A percentile compares a stretch with the other conserved stretches of the same genome.
Conservation (phyloP, 2,113 vertebrate genomes). For the Rhinopomastus cyanomelas region DNA sequence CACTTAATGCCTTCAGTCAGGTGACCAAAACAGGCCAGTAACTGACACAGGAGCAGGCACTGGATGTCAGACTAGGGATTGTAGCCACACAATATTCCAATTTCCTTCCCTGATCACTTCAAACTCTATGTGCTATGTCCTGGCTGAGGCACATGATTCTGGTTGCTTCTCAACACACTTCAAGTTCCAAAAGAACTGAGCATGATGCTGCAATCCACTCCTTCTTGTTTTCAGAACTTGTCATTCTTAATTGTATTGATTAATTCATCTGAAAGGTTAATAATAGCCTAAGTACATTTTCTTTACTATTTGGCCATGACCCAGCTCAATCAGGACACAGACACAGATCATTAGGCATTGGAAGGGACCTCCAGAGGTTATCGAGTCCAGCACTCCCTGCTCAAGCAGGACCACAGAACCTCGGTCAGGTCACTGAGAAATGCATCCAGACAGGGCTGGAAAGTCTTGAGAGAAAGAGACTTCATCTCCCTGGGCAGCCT, state of each 20-base stretch:
- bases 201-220: background rate
- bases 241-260: background rate
- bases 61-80: conserved; percentile 38
- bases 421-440: no score
- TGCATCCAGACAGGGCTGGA: no score
- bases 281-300: background rate
- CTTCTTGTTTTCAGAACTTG: background rate
- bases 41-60: conserved; percentile 45
- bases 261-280: background rate
- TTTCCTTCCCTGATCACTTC: conserved; percentile 12
- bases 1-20: conserved; percentile 56
- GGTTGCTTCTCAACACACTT: background rate
- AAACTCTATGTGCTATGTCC: background rate
- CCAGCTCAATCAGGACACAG: background rate
- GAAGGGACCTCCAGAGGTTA: no score
- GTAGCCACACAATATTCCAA: conserved; percentile 20
- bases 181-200: background rate
- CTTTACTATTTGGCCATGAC: background rate
- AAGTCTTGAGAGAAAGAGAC: no score
- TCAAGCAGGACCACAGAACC: no score
- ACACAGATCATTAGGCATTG: no score
- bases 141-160: background rate
- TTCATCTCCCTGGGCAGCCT: no score
- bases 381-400: no score
- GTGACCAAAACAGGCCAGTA: conserved; percentile 57